Percentiles rank a stretch among this genome's conserved stretches.
Evolutionary conservation across 2,113 vertebrate genomes (phyloP).

Genomic region (Apodemus speciosus): DNA sequence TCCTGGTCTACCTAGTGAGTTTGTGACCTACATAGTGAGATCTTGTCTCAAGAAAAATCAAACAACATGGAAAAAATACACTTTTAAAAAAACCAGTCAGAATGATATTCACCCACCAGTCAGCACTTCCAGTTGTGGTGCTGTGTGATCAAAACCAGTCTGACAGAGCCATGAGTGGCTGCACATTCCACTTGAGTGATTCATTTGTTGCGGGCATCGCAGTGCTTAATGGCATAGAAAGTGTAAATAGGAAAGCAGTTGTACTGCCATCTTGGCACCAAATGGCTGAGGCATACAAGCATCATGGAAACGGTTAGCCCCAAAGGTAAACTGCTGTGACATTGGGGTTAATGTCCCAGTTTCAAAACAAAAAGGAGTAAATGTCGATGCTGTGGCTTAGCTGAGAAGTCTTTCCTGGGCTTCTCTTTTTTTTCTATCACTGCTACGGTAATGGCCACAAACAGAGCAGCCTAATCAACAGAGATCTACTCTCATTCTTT

Average conservation of each 20-base stretch:
- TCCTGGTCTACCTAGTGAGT: not conserved
- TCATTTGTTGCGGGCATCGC: constrained; percentile 91
- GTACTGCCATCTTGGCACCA: constrained; percentile 93
- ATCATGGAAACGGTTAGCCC: constrained; percentile 90
- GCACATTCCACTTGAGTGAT: constrained; percentile 92
- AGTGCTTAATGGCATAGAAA: constrained; percentile 91
- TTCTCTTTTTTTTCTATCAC: not conserved
- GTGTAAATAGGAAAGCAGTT: constrained; percentile 93
- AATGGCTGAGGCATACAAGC: constrained; percentile 91
- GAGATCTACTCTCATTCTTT: not conserved
- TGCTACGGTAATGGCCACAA: not conserved
- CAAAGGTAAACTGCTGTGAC: not conserved
- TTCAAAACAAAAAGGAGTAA: not conserved
- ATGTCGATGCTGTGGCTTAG: not conserved
- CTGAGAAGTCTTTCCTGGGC: not conserved
- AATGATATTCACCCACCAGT: not conserved
- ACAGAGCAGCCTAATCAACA: not conserved
- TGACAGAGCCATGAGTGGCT: constrained; percentile 94
- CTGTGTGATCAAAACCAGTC: constrained; percentile 97
- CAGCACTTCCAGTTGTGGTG: constrained; percentile 90
- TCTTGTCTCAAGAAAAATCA: not conserved
- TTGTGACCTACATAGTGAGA: not conserved
- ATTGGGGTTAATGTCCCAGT: not conserved
- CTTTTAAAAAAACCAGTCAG: not conserved
- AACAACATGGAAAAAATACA: not conserved